Evolutionary conservation across 2,797 vertebrate genomes (phyloP).

Genomic region (Falco berigora): DNA sequence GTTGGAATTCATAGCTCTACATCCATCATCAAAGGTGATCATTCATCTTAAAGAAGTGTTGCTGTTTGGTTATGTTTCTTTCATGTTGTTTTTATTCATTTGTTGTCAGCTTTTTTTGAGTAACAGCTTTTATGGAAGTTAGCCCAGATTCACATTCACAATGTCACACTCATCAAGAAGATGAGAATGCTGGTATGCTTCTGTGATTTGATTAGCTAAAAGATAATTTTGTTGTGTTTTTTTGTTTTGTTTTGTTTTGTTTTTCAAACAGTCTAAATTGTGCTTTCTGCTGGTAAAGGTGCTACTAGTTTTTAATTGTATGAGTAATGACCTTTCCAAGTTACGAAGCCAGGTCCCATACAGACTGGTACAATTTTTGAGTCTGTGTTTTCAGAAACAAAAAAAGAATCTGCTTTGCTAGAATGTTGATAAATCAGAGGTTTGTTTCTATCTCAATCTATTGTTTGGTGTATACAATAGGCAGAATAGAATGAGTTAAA

Average conservation of each 20-base stretch:
- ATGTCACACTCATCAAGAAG: too few relatives aligned
- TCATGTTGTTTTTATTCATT: neutral
- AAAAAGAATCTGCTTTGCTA: neutral
- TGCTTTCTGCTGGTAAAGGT: neutral
- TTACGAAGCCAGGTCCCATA: neutral
- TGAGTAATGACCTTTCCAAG: neutral
- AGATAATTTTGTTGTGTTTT: neutral
- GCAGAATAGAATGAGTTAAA: slow-evolving; percentile 1
- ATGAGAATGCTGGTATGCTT: neutral
- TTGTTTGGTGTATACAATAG: neutral
- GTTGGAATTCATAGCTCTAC: neutral
- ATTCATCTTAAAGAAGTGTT: neutral
- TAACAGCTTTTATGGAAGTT: neutral
- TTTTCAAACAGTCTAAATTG: neutral
- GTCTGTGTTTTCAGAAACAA: neutral
- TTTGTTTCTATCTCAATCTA: neutral
- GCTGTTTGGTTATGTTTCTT: neutral
- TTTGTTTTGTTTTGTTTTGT: neutral
- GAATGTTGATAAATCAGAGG: neutral
- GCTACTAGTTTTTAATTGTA: neutral
- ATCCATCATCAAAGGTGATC: neutral
- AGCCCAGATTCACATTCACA: neutral
- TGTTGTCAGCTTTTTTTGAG: neutral
- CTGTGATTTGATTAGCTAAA: neutral
- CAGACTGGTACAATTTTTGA: neutral